Evolutionary conservation across 2,113 vertebrate species (phyloP), one percentile per base, ranked within the genome.

Genomic region (Phyllostomus hastatus): DNA sequence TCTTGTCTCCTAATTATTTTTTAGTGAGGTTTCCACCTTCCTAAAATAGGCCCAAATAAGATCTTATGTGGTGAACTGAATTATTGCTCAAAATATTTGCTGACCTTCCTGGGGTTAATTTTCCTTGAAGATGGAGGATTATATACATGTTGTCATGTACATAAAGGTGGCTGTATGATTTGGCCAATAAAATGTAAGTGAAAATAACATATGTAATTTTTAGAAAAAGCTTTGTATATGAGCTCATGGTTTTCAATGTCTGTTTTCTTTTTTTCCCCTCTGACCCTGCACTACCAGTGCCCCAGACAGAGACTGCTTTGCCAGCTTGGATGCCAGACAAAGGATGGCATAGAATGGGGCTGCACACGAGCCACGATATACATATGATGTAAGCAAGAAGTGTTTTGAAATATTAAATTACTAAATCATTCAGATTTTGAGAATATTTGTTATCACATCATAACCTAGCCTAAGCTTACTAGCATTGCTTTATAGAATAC

Each of bases 71-170:
- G 41, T 75, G 50, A 31, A 24, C 11, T 61, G 16, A 75, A 70
- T 52, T 61, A 15, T 6, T 59, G 5, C 10, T 83, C 28, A 41
- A 82, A 54, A 61, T 69, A 59, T 15, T n/a, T 87, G 26, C 8
- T 70, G 22, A 24, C 8, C 10, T 6, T 61, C 6, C 6, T 10
- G 3, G 1, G 7, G 0, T 0, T 80, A n/a, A 19, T 31, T 57
- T 16, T 81, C 31, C 19, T 38, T 85, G 9, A 12, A 15, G 7
- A 72, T 69, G 5, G 3, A 75, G 4, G 4, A 67, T 81, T 46
- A n/a, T 38, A 31, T 7, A 17, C 6, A 10, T 35, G 12, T 2
- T 73, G 4, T 35, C 33, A n/a, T 10, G 2, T 35, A 17, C 0
- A 0, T 52, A 22, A 67, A 7, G 31, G 26, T n/a, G 10, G 6